Base-by-base conservation (phyloP, 2,113 vertebrate genomes). In the Eublepharis macularius region DNA sequence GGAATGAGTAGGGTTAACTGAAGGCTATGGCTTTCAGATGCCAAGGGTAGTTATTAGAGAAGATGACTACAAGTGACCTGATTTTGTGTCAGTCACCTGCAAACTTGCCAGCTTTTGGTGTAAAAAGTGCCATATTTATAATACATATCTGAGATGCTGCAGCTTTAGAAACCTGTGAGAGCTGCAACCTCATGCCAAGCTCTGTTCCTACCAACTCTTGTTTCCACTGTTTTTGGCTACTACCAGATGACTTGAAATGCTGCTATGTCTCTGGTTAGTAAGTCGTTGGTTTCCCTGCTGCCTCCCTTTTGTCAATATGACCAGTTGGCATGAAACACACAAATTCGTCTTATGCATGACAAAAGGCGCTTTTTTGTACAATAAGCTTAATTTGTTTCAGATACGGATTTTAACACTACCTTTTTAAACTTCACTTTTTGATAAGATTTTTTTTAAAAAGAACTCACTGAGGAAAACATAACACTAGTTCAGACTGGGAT, bases 91-190 rank as follows among this genome's bases (percentile, higher is more conserved):
- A 21, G 80, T 92, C 87, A 89, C 77, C 69, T 90, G 87, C 81
- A 90, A 88, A 91, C 86, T 82, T 92, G 90, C 88, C 93, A 88
- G 90, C 89, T 91, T 92, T 90, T 79, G 54, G 63, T 87, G 60
- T 92, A 85, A 84, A 76, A 94, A 94, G 93, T 93, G 95, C 94
- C 89, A 95, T 94, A 95, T 95, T 96, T 95, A 94, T 95, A 92
- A 91, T 93, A 90, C 90, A 84, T 93, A 93, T 92, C 93, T 93
- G 92, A 90, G 91, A 88, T 91, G 84, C 90, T 93, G 93, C 91
- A 86, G 90, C 76, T 94, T 84, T 63, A 26, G 45, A 41, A 88
- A 1, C 84, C 91, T 83, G 54, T 85, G 88, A 93, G 91, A 87
- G 87, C 89, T 95, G 89, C 72, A 0, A 0, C 78, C 86, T 90